Conservation (phyloP, 2,797 vertebrate genomes). For the Cirrhinus molitorella region DNA sequence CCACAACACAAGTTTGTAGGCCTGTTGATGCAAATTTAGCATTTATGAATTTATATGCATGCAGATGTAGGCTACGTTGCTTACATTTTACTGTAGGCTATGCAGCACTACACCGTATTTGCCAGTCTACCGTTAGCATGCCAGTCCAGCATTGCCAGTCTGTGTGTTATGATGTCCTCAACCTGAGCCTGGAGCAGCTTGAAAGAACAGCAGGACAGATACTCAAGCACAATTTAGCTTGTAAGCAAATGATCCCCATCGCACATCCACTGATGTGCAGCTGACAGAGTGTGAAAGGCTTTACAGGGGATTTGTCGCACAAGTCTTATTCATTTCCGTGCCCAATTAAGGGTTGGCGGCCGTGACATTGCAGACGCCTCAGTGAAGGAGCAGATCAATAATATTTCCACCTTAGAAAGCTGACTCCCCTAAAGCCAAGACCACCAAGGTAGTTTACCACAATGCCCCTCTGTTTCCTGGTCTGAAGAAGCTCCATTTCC, state of each 20-base stretch:
- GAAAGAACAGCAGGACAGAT: slow-evolving; percentile 43
- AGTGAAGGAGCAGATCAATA: slow-evolving; percentile 45
- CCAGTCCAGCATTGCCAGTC: not conserved
- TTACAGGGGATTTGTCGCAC: slow-evolving; percentile 48
- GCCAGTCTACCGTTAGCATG: not conserved
- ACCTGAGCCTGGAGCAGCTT: slow-evolving; percentile 28
- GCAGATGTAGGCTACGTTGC: not conserved
- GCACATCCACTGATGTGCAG: slow-evolving; percentile 19
- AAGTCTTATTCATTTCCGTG: slow-evolving; percentile 48
- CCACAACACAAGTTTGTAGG: too few species aligned
- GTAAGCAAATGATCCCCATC: slow-evolving; percentile 50
- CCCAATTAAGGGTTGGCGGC: slow-evolving; percentile 52
- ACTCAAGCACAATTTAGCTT: slow-evolving; percentile 42
- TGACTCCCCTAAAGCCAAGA: not conserved
- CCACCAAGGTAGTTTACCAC: slow-evolving; percentile 8
- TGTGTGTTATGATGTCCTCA: slow-evolving; percentile 19
- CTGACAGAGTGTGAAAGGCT: slow-evolving; percentile 50
- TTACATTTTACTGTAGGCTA: not conserved
- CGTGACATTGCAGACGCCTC: slow-evolving; percentile 17
- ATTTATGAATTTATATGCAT: not conserved
- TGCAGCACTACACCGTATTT: not conserved
- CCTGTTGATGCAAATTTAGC: not conserved
- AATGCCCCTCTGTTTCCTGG: slow-evolving; percentile 1
- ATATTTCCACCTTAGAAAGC: slow-evolving; percentile 34
- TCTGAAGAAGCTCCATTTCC: not conserved